A percentile compares a stretch with the other conserved stretches of the same genome.
Conservation (phyloP, 2,888 invertebrate genomes). For the Aethes cnicana region DNA sequence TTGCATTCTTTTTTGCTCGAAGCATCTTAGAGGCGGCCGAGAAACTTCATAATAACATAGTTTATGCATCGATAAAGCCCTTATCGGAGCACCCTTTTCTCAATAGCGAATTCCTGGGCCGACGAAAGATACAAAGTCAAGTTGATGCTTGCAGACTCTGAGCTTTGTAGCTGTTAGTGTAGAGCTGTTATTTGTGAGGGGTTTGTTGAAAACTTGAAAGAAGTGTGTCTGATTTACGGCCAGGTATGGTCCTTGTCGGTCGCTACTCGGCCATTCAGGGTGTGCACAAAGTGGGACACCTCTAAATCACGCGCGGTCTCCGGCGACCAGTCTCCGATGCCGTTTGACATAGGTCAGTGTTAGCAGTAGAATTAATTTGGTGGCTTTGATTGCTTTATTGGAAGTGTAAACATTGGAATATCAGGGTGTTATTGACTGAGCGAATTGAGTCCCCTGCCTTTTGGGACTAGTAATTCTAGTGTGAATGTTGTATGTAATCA, state of each 20-base stretch:
- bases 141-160: constrained; percentile 41
- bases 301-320: constrained; percentile 51
- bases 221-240: constrained; percentile 68
- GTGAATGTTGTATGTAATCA: background rate
- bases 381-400: background rate
- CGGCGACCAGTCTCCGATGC: constrained; percentile 41
- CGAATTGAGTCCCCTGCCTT: too few relatives aligned
- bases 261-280: constrained; percentile 61
- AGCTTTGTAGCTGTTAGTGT: constrained; percentile 45
- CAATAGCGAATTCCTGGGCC: constrained; percentile 64
- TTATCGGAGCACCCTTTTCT: constrained; percentile 71
- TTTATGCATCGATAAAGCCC: constrained; percentile 76
- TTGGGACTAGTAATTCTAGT: too few relatives aligned
- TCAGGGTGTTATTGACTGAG: too few relatives aligned
- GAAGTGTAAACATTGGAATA: constrained; percentile 2
- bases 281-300: constrained; percentile 67
- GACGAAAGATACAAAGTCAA: constrained; percentile 56
- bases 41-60: constrained; percentile 74
- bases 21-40: constrained; percentile 47
- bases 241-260: constrained; percentile 61
- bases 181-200: constrained; percentile 51
- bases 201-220: constrained; percentile 35
- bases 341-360: constrained; percentile 25
- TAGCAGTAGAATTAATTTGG: constrained; percentile 1
- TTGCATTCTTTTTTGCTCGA: constrained; percentile 50